phyloP scores from a whole-genome alignment of 2,797 vertebrate species.

The Microcaecilia unicolor region DNA sequence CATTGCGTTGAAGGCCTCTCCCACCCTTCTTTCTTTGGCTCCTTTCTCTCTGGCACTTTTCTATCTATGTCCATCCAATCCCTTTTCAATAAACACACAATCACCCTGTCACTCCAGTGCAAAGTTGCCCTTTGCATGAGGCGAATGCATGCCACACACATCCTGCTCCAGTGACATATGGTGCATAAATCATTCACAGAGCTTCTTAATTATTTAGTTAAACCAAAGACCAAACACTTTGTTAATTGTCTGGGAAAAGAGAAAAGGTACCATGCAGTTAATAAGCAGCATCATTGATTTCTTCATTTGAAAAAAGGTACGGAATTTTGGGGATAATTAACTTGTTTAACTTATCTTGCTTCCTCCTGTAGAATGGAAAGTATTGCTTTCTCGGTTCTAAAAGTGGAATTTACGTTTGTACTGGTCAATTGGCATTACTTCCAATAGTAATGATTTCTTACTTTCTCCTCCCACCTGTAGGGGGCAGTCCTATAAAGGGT shows the following conservation, averaged over 20 bases:
- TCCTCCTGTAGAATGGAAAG: no score
- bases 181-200: slow-evolving; percentile 76
- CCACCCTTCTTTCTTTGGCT: no score
- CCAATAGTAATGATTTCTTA: no score
- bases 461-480: no score
- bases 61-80: background rate
- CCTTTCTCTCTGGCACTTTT: fast-evolving
- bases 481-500: no score
- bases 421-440: no score
- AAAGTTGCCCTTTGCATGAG: slow-evolving; percentile 2
- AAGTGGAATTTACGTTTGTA: no score
- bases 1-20: no score
- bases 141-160: background rate
- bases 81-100: background rate
- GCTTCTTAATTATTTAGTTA: slow-evolving; percentile 74
- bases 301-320: slow-evolving; percentile 19
- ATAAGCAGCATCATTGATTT: slow-evolving; percentile 8
- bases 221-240: slow-evolving; percentile 67
- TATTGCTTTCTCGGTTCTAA: no score
- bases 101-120: fast-evolving
- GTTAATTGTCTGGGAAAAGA: slow-evolving; percentile 56
- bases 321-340: background rate
- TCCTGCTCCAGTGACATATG: slow-evolving; percentile 57
- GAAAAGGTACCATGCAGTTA: no score
- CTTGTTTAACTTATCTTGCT: no score